Conservation (phyloP, 2,888 invertebrate genomes). For the Aricia artaxerxes region DNA sequence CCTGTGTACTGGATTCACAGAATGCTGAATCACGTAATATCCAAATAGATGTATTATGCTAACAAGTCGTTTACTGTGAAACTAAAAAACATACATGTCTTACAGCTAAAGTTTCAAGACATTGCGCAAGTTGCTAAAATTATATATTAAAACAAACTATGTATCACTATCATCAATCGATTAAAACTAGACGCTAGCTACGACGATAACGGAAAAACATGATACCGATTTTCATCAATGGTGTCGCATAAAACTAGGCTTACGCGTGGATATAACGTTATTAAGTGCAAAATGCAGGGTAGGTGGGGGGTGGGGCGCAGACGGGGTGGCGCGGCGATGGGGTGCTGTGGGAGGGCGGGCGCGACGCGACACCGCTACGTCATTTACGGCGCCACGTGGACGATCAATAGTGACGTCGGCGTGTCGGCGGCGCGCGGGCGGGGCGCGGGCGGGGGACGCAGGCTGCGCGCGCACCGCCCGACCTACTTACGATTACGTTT, state of each 20-base stretch:
- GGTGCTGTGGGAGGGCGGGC: constrained; percentile 49
- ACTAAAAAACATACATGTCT: neutral
- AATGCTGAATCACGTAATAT: neutral
- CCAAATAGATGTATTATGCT: neutral
- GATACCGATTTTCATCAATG: constrained; percentile 42
- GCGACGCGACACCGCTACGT: constrained; percentile 66
- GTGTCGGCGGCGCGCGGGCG: constrained; percentile 43
- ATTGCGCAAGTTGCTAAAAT: neutral
- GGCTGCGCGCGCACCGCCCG: constrained; percentile 70
- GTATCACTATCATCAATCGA: neutral
- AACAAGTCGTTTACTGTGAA: neutral
- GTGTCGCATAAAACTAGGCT: constrained; percentile 46
- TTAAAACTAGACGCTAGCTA: neutral
- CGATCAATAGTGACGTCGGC: constrained; percentile 79
- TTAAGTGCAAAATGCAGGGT: constrained; percentile 55
- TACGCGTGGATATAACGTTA: constrained; percentile 47
- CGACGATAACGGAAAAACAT: neutral
- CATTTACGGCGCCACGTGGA: constrained; percentile 76
- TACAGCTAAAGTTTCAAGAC: neutral
- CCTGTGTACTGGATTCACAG: constrained; percentile 1
- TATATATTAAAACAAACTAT: neutral
- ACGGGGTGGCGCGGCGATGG: constrained; percentile 45
- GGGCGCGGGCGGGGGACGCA: constrained; percentile 38
- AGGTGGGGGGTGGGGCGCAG: constrained; percentile 43
- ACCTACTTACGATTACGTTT: constrained; percentile 75